Evolutionary conservation across 2,113 vertebrate species (phyloP), one percentile per base, ranked within the genome.

Genomic region (Scomber scombrus): DNA sequence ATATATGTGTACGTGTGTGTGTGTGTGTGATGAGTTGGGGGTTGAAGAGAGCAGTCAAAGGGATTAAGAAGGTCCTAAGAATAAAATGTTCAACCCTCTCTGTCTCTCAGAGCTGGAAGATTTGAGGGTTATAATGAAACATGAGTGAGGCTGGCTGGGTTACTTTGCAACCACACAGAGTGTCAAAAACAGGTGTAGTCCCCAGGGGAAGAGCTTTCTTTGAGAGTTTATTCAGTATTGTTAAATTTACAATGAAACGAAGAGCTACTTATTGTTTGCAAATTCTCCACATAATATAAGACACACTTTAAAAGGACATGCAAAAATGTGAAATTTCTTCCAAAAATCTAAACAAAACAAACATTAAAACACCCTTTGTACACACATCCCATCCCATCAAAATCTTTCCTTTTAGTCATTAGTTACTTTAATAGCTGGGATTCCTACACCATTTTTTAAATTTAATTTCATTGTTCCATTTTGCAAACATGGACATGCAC

Each of bases 21-120:
- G 56, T 54, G 26, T 65, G 68, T 71, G 56, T 54, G 26, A 61
- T 49, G 40, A n/a, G 19, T 0, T 23, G 67, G 40, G 71, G 80
- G 73, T 75, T 74, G 82, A 63, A 63, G 71, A 79, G 75, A 88
- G 78, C 81, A 85, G 80, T 84, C 64, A 57, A 63, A 72, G 50
- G 78, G 78, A 92, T 92, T 89, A 82, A 54, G 66, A 66, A 67
- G 54, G 78, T 86, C 85, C 72, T 60, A 68, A 83, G 84, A 82
- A 87, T 85, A 62, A 76, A 85, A 81, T 71, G 73, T 62, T 86
- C 73, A 8, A 80, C 46, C 40, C 40, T 45, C 61, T 29, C 34
- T 74, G 69, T 71, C 16, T 76, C 55, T 62, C 19, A 1, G 31
- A 84, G 75, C 81, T 85, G 73, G 52, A 75, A 85, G 70, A 85